A percentile compares a stretch with the other conserved stretches of the same genome.
Conservation (phyloP, 2,797 vertebrate genomes). For the Podarcis lilfordi region DNA sequence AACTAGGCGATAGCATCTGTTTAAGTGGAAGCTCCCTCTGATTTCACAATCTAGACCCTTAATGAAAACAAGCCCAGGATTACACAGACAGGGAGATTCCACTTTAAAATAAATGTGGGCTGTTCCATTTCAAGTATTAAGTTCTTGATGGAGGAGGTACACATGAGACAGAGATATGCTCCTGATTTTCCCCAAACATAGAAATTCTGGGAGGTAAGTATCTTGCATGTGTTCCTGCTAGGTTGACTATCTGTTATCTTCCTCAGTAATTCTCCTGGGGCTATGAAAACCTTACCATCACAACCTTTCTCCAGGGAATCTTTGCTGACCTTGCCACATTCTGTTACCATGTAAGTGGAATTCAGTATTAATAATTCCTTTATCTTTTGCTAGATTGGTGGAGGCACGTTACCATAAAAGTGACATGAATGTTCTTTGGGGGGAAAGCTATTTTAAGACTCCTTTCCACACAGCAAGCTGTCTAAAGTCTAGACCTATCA, state of each 20-base stretch:
- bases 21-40: not conserved
- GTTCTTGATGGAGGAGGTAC: not conserved
- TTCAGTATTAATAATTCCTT: not conserved
- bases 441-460: not conserved
- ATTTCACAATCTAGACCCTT: constrained; percentile 12
- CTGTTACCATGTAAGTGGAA: not conserved
- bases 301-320: not conserved
- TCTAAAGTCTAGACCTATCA: not conserved
- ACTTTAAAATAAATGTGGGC: not conserved
- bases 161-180: not conserved
- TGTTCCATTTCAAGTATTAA: not conserved
- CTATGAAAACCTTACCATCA: not conserved
- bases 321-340: not conserved
- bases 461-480: not conserved
- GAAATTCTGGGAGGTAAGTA: not conserved
- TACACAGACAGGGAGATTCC: not conserved
- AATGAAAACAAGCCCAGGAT: not conserved
- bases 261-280: not conserved
- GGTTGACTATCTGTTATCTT: not conserved
- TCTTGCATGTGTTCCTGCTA: not conserved
- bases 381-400: not conserved
- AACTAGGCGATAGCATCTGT: not conserved
- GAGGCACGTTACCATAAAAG: not conserved
- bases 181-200: not conserved
- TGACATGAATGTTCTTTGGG: not conserved